These are phyloP conservation scores for Nestor notabilis DNA, from an alignment of 2,113 vertebrate genomes.

Conservation along the genomic window DNA sequence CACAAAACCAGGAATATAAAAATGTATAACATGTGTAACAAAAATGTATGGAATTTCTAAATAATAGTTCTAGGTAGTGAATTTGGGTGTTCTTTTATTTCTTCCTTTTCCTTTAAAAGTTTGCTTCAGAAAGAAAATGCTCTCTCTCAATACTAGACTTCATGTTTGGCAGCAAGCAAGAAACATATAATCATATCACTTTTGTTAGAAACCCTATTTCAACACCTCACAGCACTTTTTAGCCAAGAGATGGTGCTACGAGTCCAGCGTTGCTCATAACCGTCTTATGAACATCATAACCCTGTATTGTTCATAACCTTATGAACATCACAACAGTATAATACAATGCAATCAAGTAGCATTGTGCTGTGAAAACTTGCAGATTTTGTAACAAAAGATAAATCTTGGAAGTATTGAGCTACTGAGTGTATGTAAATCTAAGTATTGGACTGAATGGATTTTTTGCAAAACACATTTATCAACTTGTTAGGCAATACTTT, in stretches of 20 bases:
- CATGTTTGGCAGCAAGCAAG: background rate
- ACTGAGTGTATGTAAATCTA: background rate
- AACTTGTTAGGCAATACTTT: background rate
- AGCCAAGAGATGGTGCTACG: slow-evolving; percentile 50
- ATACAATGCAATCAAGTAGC: fast-evolving
- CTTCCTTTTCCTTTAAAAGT: background rate
- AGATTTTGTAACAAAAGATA: background rate
- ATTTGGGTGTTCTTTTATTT: background rate
- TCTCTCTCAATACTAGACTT: background rate
- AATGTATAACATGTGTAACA: background rate
- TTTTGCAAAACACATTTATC: background rate
- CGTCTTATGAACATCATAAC: background rate
- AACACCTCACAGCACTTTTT: background rate
- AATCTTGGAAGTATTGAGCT: background rate
- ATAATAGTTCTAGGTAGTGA: background rate
- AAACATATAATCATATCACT: background rate
- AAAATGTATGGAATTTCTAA: background rate
- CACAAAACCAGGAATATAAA: background rate
- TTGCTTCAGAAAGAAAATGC: background rate
- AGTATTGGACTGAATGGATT: background rate
- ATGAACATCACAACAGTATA: background rate
- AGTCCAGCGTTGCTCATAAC: background rate
- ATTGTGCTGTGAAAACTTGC: background rate
- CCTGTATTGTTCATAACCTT: background rate
- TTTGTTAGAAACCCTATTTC: background rate